phyloP scores from a whole-genome alignment of 2,797 vertebrate species.

The Tarsius wallacei region DNA sequence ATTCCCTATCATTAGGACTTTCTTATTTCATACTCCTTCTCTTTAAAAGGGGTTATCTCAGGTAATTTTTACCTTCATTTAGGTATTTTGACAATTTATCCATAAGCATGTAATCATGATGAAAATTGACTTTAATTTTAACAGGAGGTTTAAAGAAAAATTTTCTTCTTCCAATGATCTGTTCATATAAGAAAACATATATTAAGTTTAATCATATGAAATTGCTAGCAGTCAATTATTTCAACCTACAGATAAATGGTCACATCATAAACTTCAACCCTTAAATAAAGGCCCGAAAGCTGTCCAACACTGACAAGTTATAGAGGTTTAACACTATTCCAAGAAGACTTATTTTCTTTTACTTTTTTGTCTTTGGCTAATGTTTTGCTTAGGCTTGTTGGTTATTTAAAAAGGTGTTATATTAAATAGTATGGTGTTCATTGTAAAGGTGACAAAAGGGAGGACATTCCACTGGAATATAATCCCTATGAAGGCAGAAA shows the following conservation, averaged over 20 bases:
- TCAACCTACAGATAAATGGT: neutral
- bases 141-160: neutral
- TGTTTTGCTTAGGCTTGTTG: neutral
- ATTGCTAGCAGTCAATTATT: neutral
- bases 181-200: neutral
- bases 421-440: neutral
- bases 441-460: neutral
- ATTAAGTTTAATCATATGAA: neutral
- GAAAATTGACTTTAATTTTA: slow-evolving; percentile 15
- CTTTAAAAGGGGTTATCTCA: neutral
- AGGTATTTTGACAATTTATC: slow-evolving; percentile 54
- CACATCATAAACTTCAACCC: neutral
- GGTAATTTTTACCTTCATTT: slow-evolving; percentile 56
- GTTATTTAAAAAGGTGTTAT: neutral
- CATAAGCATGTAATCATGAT: neutral
- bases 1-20: neutral
- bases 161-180: neutral
- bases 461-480: neutral
- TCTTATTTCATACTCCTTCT: neutral
- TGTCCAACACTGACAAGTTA: neutral
- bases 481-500: neutral
- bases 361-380: neutral
- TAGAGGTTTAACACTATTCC: neutral
- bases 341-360: neutral
- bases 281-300: neutral